Evolutionary conservation across 2,113 vertebrate species (phyloP), one percentile per base, ranked within the genome.

Genomic region (Hippocampus guttulatus): DNA sequence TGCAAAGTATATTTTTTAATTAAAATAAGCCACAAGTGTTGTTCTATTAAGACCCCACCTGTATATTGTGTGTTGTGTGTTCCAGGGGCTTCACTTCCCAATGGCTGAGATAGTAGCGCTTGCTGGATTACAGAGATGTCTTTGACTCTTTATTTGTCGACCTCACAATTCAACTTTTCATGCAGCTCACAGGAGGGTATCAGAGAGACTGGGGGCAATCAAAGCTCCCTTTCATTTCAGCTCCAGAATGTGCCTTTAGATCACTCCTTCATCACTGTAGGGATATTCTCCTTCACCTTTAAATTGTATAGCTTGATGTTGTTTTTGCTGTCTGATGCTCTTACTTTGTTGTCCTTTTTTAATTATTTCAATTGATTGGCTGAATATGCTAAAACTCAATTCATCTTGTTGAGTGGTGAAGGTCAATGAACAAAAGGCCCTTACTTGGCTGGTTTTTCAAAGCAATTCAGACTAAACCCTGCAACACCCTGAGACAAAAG

Each of bases 101-200:
- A 2, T 25, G 74, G 73, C n/a, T 71, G 45, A 64, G 49, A 67
- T 73, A 74, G 61, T 51, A 68, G 66, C 88, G 85, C 85, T 80
- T 90, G 77, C 84, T 55, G 70, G 84, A 79, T 83, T 80, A 95
- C 94, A 96, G 93, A 90, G 91, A 87, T 83, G 82, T 91, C 93
- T 94, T 94, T 95, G 93, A 94, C 93, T 91, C 94, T 87, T 95
- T 96, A 93, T 95, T 91, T 93, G 81, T 91, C 89, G 90, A 87
- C 77, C 41, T 30, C 85, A 95, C 92, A 95, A 94, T 90, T 88
- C 91, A 92, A 90, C 93, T 79, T 87, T 91, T 95, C 92, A 95
- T 94, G 89, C 75, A 66, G 73, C 78, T 62, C 74, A 52, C 67
- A 62, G 51, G 67, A 52, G 66, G 63, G 62, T n/a, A 12, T 71